A percentile compares a stretch with the other conserved stretches of the same genome.
phyloP scores from a whole-genome alignment of 1,140 invertebrate genomes.

The Cotesia chilonis region DNA sequence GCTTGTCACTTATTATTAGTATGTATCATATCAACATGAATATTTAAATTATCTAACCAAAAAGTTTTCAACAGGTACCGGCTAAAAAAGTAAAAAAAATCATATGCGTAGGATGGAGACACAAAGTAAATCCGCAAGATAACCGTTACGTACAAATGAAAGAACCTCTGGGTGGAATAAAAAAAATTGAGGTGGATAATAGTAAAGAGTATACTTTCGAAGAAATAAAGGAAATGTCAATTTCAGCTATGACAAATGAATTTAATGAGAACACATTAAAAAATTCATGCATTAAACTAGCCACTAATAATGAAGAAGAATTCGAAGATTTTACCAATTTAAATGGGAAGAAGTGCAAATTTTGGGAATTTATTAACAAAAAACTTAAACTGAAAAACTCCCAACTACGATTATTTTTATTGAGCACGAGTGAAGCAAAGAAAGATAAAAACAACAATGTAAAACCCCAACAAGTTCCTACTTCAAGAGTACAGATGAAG shows the following conservation, averaged over 20 bases:
- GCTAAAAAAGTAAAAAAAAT: constrained; percentile 8
- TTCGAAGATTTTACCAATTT: no score
- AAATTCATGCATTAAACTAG: constrained; percentile 2
- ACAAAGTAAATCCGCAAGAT: neutral
- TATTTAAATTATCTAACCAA: neutral
- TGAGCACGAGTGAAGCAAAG: neutral
- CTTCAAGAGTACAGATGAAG: neutral
- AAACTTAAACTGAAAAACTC: neutral
- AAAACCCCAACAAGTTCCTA: neutral
- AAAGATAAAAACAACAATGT: neutral
- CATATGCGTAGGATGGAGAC: neutral
- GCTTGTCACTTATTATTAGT: no score
- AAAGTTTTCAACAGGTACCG: neutral
- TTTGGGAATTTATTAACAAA: neutral
- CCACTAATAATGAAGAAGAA: neutral
- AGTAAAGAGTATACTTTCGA: constrained; percentile 7
- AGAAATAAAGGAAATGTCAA: no score
- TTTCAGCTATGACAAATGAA: no score
- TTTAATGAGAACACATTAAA: no score
- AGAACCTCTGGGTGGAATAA: constrained; percentile 5
- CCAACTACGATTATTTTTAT: neutral
- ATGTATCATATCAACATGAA: no score
- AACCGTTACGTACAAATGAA: neutral
- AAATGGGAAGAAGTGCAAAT: constrained; percentile 2
- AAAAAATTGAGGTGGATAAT: constrained; percentile 5